Percentiles rank a stretch among this genome's conserved stretches.
These are phyloP conservation scores for Troilus luridus DNA, from an alignment of 2,888 invertebrate species.

Conservation along the genomic window DNA sequence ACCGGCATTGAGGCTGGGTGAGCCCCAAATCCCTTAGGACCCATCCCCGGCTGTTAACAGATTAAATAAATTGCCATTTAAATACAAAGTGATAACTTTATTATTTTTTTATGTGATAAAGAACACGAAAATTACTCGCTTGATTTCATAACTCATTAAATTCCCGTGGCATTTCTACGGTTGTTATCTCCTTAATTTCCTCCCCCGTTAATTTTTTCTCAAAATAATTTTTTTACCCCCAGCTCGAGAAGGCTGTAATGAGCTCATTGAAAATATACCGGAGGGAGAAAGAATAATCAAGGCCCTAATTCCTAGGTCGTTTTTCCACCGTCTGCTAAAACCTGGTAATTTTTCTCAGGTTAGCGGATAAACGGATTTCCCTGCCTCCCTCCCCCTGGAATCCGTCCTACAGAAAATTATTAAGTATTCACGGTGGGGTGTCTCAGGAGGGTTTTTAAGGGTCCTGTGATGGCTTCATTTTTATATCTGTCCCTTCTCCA, in stretches of 20 bases:
- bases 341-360: slow-evolving; percentile 54
- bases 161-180: background rate
- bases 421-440: slow-evolving; percentile 52
- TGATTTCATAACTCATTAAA: slow-evolving; percentile 30
- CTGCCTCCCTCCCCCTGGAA: slow-evolving; percentile 3
- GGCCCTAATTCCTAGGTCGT: slow-evolving; percentile 55
- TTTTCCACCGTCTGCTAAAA: slow-evolving; percentile 55
- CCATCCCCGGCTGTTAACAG: no score
- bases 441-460: slow-evolving; percentile 26
- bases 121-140: background rate
- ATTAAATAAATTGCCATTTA: no score
- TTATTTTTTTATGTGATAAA: background rate
- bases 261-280: slow-evolving; percentile 56
- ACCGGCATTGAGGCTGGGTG: no score
- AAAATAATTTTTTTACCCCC: slow-evolving; percentile 23
- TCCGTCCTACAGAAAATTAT: slow-evolving; percentile 55
- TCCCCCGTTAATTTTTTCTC: slow-evolving; percentile 42
- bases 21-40: no score
- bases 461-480: slow-evolving; percentile 34
- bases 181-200: slow-evolving; percentile 46
- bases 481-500: slow-evolving; percentile 20
- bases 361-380: slow-evolving; percentile 54
- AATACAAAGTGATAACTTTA: background rate
- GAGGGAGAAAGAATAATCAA: slow-evolving; percentile 58
- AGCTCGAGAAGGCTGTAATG: slow-evolving; percentile 32